phyloP scores from a whole-genome alignment of 2,797 vertebrate genomes.

The Aplochiton taeniatus region DNA sequence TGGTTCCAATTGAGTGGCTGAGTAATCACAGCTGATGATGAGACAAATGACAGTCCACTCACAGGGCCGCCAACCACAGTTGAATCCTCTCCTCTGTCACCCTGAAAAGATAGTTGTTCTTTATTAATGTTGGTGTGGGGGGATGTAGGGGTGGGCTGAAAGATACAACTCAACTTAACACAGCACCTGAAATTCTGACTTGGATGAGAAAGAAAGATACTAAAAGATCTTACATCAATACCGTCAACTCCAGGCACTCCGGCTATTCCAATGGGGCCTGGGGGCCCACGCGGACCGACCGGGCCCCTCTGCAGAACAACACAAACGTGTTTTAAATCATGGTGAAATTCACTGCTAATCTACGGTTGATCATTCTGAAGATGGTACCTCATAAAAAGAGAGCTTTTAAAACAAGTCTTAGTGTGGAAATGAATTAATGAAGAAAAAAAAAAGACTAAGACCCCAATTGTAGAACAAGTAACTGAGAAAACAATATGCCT shows the following conservation, averaged over 20 bases:
- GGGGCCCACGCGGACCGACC: conserved; percentile 80
- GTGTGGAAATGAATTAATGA: conserved; percentile 40
- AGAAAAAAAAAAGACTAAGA: conserved; percentile 37
- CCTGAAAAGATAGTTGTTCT: conserved; percentile 51
- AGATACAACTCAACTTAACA: neutral
- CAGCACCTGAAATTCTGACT: too few relatives aligned
- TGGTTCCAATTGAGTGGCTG: neutral
- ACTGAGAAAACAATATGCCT: too few relatives aligned
- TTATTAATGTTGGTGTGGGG: neutral
- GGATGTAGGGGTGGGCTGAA: neutral
- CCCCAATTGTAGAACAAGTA: conserved; percentile 23
- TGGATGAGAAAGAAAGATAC: conserved; percentile 6
- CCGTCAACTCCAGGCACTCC: conserved; percentile 93
- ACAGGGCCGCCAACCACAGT: conserved; percentile 62
- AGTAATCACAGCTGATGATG: neutral
- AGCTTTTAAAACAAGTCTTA: conserved; percentile 20
- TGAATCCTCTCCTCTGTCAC: conserved; percentile 71
- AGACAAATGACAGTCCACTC: conserved; percentile 38
- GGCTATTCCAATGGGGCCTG: conserved; percentile 79
- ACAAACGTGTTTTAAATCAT: conserved; percentile 33
- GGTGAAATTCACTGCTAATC: conserved; percentile 33
- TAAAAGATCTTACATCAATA: conserved; percentile 84
- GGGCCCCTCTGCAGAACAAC: conserved; percentile 79
- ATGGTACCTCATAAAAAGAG: conserved; percentile 51
- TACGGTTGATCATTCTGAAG: conserved; percentile 11